These are phyloP conservation scores for Phenganax marumi DNA, from an alignment of 92 coral and sea anemone species.

Conservation along the genomic window DNA sequence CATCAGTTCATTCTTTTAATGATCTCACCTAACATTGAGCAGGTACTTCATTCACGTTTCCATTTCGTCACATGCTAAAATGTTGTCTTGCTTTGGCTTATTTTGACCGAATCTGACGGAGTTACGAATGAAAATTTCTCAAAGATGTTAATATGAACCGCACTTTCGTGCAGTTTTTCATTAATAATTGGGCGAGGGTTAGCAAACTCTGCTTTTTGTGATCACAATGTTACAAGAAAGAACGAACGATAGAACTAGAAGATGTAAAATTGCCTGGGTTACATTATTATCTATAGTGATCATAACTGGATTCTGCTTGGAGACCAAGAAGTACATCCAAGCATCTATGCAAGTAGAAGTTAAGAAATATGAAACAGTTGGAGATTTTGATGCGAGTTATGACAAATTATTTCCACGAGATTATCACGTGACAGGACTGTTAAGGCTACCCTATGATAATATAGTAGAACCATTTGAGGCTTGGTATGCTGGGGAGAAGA, in stretches of 20 bases:
- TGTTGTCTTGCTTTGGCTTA: not conserved
- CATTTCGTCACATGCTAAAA: not conserved
- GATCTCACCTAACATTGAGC: constrained; percentile 1
- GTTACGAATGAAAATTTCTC: not conserved
- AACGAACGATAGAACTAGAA: not conserved
- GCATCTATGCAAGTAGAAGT: constrained; percentile 43
- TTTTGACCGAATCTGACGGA: not conserved
- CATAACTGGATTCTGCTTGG: constrained; percentile 56
- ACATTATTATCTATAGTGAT: constrained; percentile 60
- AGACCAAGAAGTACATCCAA: constrained; percentile 55
- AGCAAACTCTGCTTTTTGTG: not conserved
- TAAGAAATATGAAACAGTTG: constrained; percentile 61
- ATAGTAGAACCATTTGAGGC: constrained; percentile 95
- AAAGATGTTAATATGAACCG: not conserved
- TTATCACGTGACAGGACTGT: constrained; percentile 87
- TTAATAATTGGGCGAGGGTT: not conserved
- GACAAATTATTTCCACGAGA: constrained; percentile 62
- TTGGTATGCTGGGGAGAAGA: constrained; percentile 90
- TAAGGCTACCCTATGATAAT: constrained; percentile 80
- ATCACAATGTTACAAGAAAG: constrained; percentile 7
- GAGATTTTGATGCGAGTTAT: constrained; percentile 56
- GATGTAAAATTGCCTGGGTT: constrained; percentile 37
- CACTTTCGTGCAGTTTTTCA: not conserved
- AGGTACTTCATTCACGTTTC: constrained; percentile 5
- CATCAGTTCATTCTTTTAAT: not conserved